phyloP scores from a whole-genome alignment of 2,797 vertebrate genomes.

The Gallinago solitaria region DNA sequence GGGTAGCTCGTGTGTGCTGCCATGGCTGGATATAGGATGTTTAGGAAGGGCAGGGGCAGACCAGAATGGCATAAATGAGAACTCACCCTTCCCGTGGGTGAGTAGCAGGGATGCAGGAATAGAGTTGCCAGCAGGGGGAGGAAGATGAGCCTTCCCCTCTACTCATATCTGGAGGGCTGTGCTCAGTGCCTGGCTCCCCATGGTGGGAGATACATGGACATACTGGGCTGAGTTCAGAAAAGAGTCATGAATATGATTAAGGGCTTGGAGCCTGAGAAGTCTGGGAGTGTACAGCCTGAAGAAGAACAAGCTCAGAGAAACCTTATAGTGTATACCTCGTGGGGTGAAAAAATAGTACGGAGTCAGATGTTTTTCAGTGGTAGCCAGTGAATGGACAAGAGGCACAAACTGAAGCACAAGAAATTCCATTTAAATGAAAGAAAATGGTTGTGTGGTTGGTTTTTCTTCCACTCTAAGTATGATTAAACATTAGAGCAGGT shows the following conservation, averaged over 20 bases:
- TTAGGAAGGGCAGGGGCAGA: not conserved
- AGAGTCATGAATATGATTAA: not conserved
- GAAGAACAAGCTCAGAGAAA: not conserved
- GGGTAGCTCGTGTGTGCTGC: not conserved
- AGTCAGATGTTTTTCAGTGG: not conserved
- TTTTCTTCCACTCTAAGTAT: not conserved
- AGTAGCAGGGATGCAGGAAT: not conserved
- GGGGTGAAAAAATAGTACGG: not conserved
- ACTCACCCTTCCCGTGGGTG: accelerated
- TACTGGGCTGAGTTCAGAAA: not conserved
- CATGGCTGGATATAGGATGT: not conserved
- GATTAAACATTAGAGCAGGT: not conserved
- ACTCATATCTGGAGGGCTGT: not conserved
- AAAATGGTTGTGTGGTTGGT: not conserved
- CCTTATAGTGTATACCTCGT: not conserved
- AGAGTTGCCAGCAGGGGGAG: not conserved
- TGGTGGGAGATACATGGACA: not conserved
- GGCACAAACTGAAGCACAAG: not conserved
- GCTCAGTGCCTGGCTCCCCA: not conserved
- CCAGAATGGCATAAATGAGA: not conserved
- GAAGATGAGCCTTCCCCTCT: not conserved
- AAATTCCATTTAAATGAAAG: not conserved
- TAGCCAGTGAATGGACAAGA: not conserved
- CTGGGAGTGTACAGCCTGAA: not conserved
- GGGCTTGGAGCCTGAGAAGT: not conserved